phyloP scores from a whole-genome alignment of 2,888 invertebrate genomes.

The Macaria notata region DNA sequence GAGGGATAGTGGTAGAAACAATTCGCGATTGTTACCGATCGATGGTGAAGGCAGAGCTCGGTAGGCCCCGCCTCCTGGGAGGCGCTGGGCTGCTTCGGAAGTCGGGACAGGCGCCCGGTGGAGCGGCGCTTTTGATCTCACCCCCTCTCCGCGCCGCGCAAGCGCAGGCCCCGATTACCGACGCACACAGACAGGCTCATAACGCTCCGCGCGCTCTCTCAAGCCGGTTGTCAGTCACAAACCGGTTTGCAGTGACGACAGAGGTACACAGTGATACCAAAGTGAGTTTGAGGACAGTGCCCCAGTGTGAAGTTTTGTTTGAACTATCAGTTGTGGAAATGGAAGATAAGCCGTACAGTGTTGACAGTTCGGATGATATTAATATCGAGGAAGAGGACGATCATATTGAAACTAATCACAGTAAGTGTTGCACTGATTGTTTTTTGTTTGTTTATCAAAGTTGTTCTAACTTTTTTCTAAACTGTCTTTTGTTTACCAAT shows the following conservation, averaged over 20 bases:
- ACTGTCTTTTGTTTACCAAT: too few relatives aligned
- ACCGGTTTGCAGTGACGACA: conserved; percentile 76
- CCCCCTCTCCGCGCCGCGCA: conserved; percentile 59
- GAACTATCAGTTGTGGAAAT: conserved; percentile 67
- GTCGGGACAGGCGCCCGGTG: conserved; percentile 71
- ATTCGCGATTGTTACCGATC: conserved; percentile 69
- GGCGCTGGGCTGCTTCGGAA: conserved; percentile 75
- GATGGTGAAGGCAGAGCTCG: conserved; percentile 75
- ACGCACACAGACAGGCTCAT: conserved; percentile 79
- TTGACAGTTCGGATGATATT: conserved; percentile 78
- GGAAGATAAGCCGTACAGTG: conserved; percentile 79
- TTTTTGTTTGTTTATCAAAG: conserved; percentile 21
- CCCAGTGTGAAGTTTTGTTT: conserved; percentile 66
- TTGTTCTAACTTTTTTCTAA: too few relatives aligned
- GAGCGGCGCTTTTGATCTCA: conserved; percentile 73
- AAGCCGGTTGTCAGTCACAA: conserved; percentile 76
- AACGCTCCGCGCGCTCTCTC: conserved; percentile 76
- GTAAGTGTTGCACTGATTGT: conserved; percentile 47
- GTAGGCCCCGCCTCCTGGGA: conserved; percentile 76
- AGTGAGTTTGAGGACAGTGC: conserved; percentile 61
- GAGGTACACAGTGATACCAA: conserved; percentile 61
- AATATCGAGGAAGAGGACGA: conserved; percentile 77
- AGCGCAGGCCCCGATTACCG: conserved; percentile 65
- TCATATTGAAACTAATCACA: conserved; percentile 69
- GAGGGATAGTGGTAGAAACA: conserved; percentile 45